Evolutionary conservation across 1,140 invertebrate species (phyloP).

Genomic region (Apocrypta bakeri): DNA sequence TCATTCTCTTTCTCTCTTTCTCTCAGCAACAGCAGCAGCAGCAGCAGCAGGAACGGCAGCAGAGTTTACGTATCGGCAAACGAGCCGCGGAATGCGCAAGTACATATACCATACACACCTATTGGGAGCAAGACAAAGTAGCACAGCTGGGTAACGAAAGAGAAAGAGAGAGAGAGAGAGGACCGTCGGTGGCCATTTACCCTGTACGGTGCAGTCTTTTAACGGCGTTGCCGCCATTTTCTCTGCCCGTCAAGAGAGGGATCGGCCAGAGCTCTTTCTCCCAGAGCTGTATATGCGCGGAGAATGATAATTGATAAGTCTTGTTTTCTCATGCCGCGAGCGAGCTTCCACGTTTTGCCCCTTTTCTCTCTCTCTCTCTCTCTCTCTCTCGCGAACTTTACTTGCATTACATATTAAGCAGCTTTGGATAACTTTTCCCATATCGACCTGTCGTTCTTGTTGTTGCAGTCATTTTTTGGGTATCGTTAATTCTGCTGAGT

Average conservation of each 20-base stretch:
- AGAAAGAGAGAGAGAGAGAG: not conserved
- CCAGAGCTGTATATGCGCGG: too few relatives aligned
- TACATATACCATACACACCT: not conserved
- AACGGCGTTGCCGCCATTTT: not conserved
- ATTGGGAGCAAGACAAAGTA: not conserved
- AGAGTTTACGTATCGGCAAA: slow-evolving; percentile 28
- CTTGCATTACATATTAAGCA: too few relatives aligned
- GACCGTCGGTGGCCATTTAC: not conserved
- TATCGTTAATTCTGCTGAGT: too few relatives aligned
- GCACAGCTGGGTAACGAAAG: not conserved
- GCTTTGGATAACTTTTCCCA: too few relatives aligned
- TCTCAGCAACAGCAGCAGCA: not conserved
- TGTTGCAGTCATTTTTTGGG: too few relatives aligned
- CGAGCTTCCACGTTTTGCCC: too few relatives aligned
- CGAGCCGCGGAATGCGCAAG: slow-evolving; percentile 39
- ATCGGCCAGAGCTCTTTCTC: not conserved
- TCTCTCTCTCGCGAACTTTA: too few relatives aligned
- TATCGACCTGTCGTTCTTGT: too few relatives aligned
- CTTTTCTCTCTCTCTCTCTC: not conserved
- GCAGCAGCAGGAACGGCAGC: too few relatives aligned
- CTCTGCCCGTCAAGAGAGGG: not conserved
- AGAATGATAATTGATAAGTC: slow-evolving; percentile 2
- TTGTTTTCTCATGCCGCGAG: not conserved
- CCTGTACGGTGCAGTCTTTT: not conserved
- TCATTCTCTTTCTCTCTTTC: not conserved